Percentiles rank a stretch among this genome's conserved stretches.
Evolutionary conservation across 2,888 invertebrate species (phyloP).

Genomic region (Pantelozetes paolii): DNA sequence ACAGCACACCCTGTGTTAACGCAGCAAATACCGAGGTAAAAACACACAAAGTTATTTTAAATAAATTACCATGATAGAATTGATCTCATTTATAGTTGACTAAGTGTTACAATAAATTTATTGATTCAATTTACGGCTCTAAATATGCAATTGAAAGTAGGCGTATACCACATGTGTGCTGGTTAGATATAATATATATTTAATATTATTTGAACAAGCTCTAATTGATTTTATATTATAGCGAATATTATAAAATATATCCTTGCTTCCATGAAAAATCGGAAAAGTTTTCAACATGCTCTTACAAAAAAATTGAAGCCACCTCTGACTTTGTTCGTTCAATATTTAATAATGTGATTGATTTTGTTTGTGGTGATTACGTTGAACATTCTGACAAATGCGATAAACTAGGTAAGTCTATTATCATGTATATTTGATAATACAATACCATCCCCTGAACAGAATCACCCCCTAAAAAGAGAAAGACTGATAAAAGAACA

Average conservation of each 20-base stretch:
- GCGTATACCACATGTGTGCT: not conserved
- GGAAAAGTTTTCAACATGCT: not conserved
- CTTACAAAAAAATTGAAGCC: not conserved
- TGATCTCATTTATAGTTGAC: not conserved
- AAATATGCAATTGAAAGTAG: not conserved
- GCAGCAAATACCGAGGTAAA: not conserved
- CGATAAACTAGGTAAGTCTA: not conserved
- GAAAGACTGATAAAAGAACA: not conserved
- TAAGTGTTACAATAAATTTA: too few relatives aligned
- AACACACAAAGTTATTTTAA: not conserved
- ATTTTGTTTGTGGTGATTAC: not conserved
- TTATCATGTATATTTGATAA: not conserved
- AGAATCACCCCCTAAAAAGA: not conserved
- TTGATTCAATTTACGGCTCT: not conserved
- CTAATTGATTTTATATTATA: not conserved
- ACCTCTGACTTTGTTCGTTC: not conserved
- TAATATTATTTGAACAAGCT: not conserved
- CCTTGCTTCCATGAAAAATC: not conserved
- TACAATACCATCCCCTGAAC: not conserved
- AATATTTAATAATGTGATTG: not conserved
- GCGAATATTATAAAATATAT: not conserved
- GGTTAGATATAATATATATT: not conserved
- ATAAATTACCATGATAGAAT: not conserved
- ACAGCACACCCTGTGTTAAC: not conserved
- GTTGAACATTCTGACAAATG: constrained; percentile 1